These are phyloP conservation scores for Drosophila sechellia DNA, from an alignment of 1,140 invertebrate species.

Conservation along the genomic window DNA sequence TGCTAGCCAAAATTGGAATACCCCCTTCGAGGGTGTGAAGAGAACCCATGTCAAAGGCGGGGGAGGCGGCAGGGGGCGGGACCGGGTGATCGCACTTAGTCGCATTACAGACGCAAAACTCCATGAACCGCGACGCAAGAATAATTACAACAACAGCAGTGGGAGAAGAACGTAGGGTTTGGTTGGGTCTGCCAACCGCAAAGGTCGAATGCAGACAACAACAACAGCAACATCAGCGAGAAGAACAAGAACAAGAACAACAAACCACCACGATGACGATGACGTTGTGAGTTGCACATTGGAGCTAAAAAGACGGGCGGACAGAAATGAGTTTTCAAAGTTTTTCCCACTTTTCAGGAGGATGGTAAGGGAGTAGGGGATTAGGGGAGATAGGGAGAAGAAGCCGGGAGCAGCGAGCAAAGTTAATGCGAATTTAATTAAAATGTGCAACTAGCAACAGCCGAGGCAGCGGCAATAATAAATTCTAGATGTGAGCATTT, in stretches of 20 bases:
- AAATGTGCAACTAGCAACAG: constrained; percentile 81
- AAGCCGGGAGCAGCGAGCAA: constrained; percentile 26
- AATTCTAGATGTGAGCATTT: constrained; percentile 76
- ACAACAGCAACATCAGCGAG: constrained; percentile 13
- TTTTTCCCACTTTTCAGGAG: constrained; percentile 66
- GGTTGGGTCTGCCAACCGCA: constrained; percentile 67
- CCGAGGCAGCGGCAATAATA: constrained; percentile 43
- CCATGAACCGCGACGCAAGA: constrained; percentile 82
- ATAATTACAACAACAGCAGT: constrained; percentile 77
- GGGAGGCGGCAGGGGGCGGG: constrained; percentile 37
- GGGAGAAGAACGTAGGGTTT: constrained; percentile 59
- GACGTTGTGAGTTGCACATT: constrained; percentile 47
- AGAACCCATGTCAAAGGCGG: constrained; percentile 10
- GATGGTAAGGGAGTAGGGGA: constrained; percentile 20
- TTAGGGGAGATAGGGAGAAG: background rate
- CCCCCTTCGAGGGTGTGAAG: background rate
- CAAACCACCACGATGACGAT: constrained; percentile 32
- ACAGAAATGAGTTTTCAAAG: constrained; percentile 79
- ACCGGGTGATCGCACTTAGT: constrained; percentile 72
- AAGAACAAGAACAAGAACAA: constrained; percentile 28
- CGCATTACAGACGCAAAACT: constrained; percentile 74
- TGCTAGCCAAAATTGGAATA: background rate
- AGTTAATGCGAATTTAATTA: constrained; percentile 83
- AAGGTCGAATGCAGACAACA: constrained; percentile 75
- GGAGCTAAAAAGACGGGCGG: constrained; percentile 52